A percentile compares a stretch with the other conserved stretches of the same genome.
Evolutionary conservation across 2,113 vertebrate species (phyloP).

Genomic region (Pygoscelis antarcticus): DNA sequence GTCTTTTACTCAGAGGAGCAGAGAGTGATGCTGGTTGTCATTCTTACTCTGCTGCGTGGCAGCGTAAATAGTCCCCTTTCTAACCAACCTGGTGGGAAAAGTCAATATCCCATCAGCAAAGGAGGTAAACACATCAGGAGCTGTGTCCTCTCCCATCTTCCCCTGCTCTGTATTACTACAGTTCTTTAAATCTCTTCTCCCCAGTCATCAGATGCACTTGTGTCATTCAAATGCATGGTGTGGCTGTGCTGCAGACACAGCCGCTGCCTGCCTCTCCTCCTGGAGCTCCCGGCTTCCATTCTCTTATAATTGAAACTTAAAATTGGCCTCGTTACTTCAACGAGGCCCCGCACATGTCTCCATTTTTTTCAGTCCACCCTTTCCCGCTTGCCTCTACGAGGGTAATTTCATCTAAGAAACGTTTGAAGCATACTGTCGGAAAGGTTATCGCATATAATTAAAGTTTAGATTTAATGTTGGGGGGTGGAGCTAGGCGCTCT

Average conservation of each 20-base stretch:
- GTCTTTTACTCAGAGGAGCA: conserved; percentile 75
- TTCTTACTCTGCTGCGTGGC: conserved; percentile 81
- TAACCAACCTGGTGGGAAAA: conserved; percentile 87
- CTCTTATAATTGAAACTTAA: conserved; percentile 72
- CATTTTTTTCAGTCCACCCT: background rate
- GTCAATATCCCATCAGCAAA: conserved; percentile 88
- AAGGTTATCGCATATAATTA: conserved; percentile 25
- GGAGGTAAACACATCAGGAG: conserved; percentile 85
- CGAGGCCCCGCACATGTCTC: conserved; percentile 9
- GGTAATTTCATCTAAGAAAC: conserved; percentile 43
- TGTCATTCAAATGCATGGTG: conserved; percentile 75
- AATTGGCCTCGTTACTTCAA: conserved; percentile 68
- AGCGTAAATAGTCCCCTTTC: conserved; percentile 85
- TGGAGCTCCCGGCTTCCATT: conserved; percentile 34
- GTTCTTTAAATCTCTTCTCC: conserved; percentile 78
- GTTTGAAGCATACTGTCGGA: conserved; percentile 49
- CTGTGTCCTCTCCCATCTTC: conserved; percentile 80
- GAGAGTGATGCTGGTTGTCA: conserved; percentile 77
- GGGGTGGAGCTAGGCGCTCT: background rate
- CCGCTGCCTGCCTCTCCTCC: conserved; percentile 37
- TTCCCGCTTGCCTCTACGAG: conserved; percentile 30
- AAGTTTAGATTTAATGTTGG: conserved; percentile 28
- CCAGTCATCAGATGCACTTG: conserved; percentile 70
- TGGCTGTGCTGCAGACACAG: conserved; percentile 30
- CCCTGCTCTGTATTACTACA: conserved; percentile 72